Base-by-base conservation (phyloP, 2,888 invertebrate genomes). In the Zonitis immaculata region DNA sequence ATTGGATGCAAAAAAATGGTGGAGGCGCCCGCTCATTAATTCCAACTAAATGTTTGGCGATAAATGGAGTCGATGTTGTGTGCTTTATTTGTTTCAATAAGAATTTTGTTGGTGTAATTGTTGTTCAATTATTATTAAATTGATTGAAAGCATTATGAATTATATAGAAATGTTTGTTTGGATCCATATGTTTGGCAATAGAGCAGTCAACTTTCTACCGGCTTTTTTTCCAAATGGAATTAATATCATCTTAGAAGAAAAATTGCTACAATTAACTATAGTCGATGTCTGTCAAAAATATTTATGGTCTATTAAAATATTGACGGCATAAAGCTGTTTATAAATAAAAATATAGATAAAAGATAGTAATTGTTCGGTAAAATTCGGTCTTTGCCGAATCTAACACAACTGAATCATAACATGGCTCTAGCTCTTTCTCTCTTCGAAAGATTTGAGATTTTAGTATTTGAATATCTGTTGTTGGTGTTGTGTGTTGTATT, bases 381-480 rank as follows among this genome's bases (percentile, higher is more conserved):
- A 35, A 30, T 32, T 49, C 51, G 55, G 44, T 49, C 42, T 48
- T 20, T 11, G 2, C 39, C 39, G 39, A 39, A 20, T 20, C 20
- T 20, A 39, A 39, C 39, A 39, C 6, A n/a, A 16, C 16, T 20
- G 20, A 55, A 49, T 55, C 55, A 49, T 49, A 49, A 49, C 55
- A 51, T 55, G 55, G 55, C n/a, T n/a, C n/a, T n/a, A n/a, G 48
- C 51, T 45, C 44, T 51, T 48, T 39, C 39, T 39, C 35, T 39
- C n/a, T 20, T 46, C 51, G 48, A 48, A 52, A 56, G 47, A 35
- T 4, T 39, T 20, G 18, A n/a, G 18, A n/a, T 20, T 53, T 53
- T 45, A 56, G 56, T 56, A 48, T 51, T 52, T 47, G 47, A 47
- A 47, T 48, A 53, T 47, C 52, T 47, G 56, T 50, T 27, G 56